Evolutionary conservation across 2,888 invertebrate genomes (phyloP).

Genomic region (Caenorhabditis uteleia): DNA sequence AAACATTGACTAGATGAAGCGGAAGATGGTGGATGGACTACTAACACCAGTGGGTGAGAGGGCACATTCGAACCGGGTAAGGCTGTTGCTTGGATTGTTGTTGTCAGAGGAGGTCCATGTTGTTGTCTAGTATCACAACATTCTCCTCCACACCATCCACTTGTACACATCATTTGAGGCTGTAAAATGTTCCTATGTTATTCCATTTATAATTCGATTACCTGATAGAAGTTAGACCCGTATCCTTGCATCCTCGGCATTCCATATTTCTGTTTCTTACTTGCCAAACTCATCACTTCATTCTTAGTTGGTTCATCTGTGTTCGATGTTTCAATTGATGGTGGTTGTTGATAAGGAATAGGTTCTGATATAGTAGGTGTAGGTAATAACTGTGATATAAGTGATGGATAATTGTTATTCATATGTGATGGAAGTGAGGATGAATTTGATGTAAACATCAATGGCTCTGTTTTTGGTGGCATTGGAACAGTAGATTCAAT

Average conservation of each 20-base stretch:
- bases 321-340: neutral
- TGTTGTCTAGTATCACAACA: conserved; percentile 30
- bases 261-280: conserved; percentile 21
- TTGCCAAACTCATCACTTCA: conserved; percentile 21
- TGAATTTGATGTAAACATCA: conserved; percentile 20
- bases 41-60: conserved; percentile 36
- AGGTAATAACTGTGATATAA: conserved; percentile 14
- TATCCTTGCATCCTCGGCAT: conserved; percentile 13
- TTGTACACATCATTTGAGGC: conserved; percentile 2
- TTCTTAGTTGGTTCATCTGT: conserved; percentile 18
- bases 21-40: conserved; percentile 26
- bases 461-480: neutral
- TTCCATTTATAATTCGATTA: neutral
- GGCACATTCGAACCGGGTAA: conserved; percentile 41
- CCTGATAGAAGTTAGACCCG: conserved; percentile 16
- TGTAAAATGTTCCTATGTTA: conserved; percentile 8
- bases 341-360: neutral
- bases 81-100: conserved; percentile 41
- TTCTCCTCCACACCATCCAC: conserved; percentile 37
- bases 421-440: conserved; percentile 20
- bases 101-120: conserved; percentile 5
- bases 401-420: conserved; percentile 9
- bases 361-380: conserved; percentile 16
- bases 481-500: conserved; percentile 15
- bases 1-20: conserved; percentile 33